These are phyloP conservation scores for Acipenser transmontanus DNA, from an alignment of 2,797 vertebrate genomes.

Conservation along the genomic window DNA sequence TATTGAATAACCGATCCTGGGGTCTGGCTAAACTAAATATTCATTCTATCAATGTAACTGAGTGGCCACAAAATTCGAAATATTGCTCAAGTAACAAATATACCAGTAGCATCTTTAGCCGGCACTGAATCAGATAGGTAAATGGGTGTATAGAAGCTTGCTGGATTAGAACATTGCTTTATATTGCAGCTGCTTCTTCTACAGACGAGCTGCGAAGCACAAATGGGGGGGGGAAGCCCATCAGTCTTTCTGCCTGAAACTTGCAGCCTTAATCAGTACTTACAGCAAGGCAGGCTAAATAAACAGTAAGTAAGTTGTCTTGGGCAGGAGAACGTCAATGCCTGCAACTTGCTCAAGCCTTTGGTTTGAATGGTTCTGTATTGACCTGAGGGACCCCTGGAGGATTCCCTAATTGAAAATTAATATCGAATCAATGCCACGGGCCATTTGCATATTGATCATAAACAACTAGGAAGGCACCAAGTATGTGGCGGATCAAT, in stretches of 20 bases:
- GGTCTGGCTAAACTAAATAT: no score
- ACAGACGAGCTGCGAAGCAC: slow-evolving; percentile 28
- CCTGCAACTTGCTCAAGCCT: slow-evolving; percentile 76
- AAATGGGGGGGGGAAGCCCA: slow-evolving; percentile 46
- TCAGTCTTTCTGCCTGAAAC: slow-evolving; percentile 64
- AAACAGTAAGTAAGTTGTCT: slow-evolving; percentile 84
- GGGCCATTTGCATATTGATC: slow-evolving; percentile 99
- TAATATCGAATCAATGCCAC: slow-evolving; percentile 97
- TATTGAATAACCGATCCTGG: no score
- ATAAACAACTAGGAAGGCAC: slow-evolving; percentile 98
- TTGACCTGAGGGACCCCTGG: slow-evolving; percentile 91
- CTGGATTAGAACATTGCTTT: background rate
- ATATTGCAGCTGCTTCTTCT: background rate
- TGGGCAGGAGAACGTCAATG: slow-evolving; percentile 71
- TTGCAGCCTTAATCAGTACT: slow-evolving; percentile 65
- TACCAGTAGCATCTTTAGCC: no score
- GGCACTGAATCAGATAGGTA: no score
- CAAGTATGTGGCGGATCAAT: slow-evolving; percentile 91
- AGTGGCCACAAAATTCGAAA: no score
- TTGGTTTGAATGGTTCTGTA: slow-evolving; percentile 84
- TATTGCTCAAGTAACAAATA: no score
- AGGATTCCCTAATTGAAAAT: slow-evolving; percentile 99
- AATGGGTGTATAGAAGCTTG: no score
- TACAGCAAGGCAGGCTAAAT: slow-evolving; percentile 72
- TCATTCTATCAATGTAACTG: no score